phyloP scores from a whole-genome alignment of 1,140 invertebrate species.

The Galleria mellonella region DNA sequence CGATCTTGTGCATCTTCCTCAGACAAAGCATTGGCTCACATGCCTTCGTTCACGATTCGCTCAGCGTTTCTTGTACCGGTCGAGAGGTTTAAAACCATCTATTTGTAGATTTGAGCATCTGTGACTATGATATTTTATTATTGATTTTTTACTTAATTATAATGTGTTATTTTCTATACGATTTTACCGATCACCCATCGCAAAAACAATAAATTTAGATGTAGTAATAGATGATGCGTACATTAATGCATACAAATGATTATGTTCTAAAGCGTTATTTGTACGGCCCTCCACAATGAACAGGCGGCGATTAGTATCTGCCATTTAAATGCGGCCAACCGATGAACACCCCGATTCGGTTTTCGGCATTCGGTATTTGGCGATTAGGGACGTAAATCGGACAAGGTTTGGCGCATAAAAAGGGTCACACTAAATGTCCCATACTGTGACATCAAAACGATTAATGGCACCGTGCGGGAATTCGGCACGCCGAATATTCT shows the following conservation, averaged over 20 bases:
- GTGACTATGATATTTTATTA: too few relatives aligned
- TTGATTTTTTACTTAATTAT: too few relatives aligned
- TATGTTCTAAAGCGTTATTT: slow-evolving; percentile 26
- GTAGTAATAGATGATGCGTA: slow-evolving; percentile 1
- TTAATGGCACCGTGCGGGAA: slow-evolving; percentile 56
- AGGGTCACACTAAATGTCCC: slow-evolving; percentile 72
- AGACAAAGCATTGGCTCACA: too few relatives aligned
- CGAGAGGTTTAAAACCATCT: too few relatives aligned
- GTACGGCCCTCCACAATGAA: slow-evolving; percentile 33
- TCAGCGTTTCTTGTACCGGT: too few relatives aligned
- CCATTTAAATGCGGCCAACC: slow-evolving; percentile 37
- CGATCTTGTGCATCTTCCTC: too few relatives aligned
- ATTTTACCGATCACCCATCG: too few relatives aligned
- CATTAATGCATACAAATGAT: slow-evolving; percentile 4
- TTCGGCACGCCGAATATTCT: slow-evolving; percentile 55
- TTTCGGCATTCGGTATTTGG: slow-evolving; percentile 46
- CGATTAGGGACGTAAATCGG: slow-evolving; percentile 55
- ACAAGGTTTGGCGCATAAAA: slow-evolving; percentile 52
- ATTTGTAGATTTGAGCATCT: too few relatives aligned
- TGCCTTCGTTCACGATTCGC: too few relatives aligned
- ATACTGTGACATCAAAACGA: slow-evolving; percentile 71
- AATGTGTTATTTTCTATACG: too few relatives aligned
- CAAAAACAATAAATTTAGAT: not conserved
- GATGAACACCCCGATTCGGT: slow-evolving; percentile 37
- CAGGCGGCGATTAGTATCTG: slow-evolving; percentile 43